Conservation (phyloP, 2,797 vertebrate species). For the Etheostoma nigrum region DNA sequence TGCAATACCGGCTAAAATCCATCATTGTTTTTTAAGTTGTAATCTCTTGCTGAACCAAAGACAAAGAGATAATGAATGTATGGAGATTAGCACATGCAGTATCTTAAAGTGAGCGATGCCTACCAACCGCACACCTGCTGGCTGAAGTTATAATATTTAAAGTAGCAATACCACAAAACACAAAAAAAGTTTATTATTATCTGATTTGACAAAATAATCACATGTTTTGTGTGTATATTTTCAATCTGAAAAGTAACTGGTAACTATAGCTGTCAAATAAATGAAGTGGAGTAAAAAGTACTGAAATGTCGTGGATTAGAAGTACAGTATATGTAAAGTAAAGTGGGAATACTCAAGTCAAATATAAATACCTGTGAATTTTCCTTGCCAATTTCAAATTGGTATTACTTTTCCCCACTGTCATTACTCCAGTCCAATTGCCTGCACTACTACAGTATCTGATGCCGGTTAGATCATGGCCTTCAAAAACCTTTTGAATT, state of each 20-base stretch:
- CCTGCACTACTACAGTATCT: background rate
- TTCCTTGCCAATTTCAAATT: too few relatives aligned
- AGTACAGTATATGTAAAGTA: background rate
- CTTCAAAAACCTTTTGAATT: slow-evolving; percentile 31
- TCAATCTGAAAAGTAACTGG: background rate
- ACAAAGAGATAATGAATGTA: slow-evolving; percentile 58
- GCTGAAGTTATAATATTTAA: background rate
- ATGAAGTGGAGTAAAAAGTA: background rate
- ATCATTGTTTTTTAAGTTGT: slow-evolving; percentile 67
- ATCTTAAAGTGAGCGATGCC: slow-evolving; percentile 34
- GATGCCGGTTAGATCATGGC: slow-evolving; percentile 30
- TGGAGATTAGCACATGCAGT: slow-evolving; percentile 56
- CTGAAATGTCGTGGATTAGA: background rate
- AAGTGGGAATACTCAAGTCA: background rate
- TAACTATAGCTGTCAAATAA: background rate
- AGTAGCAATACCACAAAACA: background rate
- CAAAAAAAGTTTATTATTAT: background rate
- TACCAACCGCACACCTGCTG: slow-evolving; percentile 14
- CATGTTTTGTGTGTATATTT: background rate
- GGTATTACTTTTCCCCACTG: background rate
- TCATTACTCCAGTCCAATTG: slow-evolving; percentile 9
- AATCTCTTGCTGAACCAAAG: slow-evolving; percentile 63
- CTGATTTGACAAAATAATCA: background rate
- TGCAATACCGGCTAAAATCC: slow-evolving; percentile 53
- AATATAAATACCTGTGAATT: background rate